Evolutionary conservation across 2,797 vertebrate genomes (phyloP).

Genomic region (Sciurus vulgaris): DNA sequence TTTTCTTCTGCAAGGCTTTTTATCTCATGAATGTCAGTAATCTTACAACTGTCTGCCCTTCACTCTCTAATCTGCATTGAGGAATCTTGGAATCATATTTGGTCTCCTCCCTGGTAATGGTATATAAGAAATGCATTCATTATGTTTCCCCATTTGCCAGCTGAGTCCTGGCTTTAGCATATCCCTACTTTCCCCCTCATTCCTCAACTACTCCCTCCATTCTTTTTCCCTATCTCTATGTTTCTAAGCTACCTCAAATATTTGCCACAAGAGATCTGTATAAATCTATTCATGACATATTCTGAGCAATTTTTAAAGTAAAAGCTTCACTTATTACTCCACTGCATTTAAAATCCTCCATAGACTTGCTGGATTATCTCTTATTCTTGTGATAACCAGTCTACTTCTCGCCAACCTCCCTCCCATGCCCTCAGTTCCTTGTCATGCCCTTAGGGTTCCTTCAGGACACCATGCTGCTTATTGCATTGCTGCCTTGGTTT

Average conservation of each 20-base stretch:
- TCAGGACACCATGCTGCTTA: background rate
- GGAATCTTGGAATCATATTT: background rate
- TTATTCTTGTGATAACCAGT: background rate
- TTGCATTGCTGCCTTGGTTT: fast-evolving
- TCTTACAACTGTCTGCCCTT: background rate
- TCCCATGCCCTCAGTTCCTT: fast-evolving
- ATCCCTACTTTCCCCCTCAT: background rate
- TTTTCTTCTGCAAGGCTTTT: background rate
- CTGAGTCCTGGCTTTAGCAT: background rate
- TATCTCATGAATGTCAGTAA: background rate
- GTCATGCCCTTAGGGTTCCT: background rate
- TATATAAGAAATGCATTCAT: background rate
- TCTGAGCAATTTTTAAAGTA: background rate
- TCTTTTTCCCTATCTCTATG: background rate
- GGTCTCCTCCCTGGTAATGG: no score
- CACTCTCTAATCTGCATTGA: background rate
- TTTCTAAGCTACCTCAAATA: background rate
- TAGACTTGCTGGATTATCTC: background rate
- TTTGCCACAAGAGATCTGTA: background rate
- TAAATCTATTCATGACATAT: background rate
- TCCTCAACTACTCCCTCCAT: background rate
- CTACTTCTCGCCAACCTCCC: background rate
- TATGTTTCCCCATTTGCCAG: background rate
- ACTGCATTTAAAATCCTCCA: background rate
- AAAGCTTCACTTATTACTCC: background rate